Evolutionary conservation across 2,888 invertebrate species (phyloP), one percentile per base, ranked within the genome.

Genomic region (Crocallis elinguaria): DNA sequence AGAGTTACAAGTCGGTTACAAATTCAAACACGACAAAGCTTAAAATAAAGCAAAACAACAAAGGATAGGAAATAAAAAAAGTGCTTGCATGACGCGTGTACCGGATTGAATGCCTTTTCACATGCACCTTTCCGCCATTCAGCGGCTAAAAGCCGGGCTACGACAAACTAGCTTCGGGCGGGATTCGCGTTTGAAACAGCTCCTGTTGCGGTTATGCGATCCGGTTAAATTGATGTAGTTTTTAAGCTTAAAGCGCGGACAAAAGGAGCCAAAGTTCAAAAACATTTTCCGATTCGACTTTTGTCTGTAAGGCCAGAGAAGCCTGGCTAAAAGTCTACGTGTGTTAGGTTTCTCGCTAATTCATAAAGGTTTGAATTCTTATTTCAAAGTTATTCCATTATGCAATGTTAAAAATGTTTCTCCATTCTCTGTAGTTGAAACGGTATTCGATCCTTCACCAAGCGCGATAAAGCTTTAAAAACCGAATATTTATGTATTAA

Each of bases 121-220:
- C 21, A 3, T 29, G 36, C 52, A 30, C 45, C 56, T 59, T 60
- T 62, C 53, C 60, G 49, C 36, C 45, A 58, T 67, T 64, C 51
- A 55, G 49, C 56, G 49, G 52, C 14, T 32, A 21, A 44, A 38
- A 21, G 33, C 51, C 14, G 32, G n/a, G 43, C 32, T 17, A 25
- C 13, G 37, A 29, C 45, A 45, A 33, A 33, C 44, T 45, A 41
- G 45, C 51, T 29, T 39, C 14, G 13, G 51, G 38, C 39, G 27
- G 38, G 25, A 39, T 29, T 45, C 19, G 0, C 17, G 42, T 43
- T 43, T 17, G 23, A 32, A 35, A 39, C 50, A 25, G 4, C 27
- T 21, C 5, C 29, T 35, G 33, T 44, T 42, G 44, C 39, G 38
- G 42, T 54, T 54, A 27, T 49, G 49, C 27, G 33, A 16, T 35